These are phyloP conservation scores for Macrotrachela quadricornifera DNA, from an alignment of 1,140 invertebrate genomes.

Conservation along the genomic window DNA sequence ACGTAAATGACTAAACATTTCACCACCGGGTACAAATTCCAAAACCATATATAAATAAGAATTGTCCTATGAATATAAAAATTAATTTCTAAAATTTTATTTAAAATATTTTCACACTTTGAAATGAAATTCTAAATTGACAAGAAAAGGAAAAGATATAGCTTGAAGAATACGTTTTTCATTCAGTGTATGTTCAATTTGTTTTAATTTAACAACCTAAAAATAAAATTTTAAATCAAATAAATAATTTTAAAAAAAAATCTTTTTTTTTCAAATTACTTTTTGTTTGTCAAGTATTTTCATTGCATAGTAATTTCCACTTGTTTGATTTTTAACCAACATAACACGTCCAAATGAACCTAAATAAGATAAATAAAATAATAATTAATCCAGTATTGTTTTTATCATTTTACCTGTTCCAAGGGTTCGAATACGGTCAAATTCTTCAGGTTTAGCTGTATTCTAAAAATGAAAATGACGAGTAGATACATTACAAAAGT, in stretches of 20 bases:
- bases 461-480: too few species aligned
- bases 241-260: too few species aligned
- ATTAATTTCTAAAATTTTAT: slow-evolving; percentile 7
- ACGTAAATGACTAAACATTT: slow-evolving; percentile 55
- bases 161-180: slow-evolving; percentile 92
- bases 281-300: slow-evolving; percentile 99
- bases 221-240: too few species aligned
- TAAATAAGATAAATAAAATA: too few species aligned
- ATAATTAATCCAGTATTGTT: too few species aligned
- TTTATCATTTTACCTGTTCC: too few species aligned
- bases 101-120: slow-evolving; percentile 37
- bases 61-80: slow-evolving; percentile 39
- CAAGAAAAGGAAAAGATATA: slow-evolving; percentile 86
- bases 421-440: too few species aligned
- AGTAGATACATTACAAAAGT: too few species aligned
- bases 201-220: slow-evolving; percentile 76
- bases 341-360: slow-evolving; percentile 98
- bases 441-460: too few species aligned
- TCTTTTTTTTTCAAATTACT: slow-evolving; percentile 30
- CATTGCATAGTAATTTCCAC: slow-evolving; percentile 92
- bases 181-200: slow-evolving; percentile 90
- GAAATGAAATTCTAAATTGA: slow-evolving; percentile 85
- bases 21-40: slow-evolving; percentile 57
- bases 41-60: slow-evolving; percentile 57
- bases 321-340: slow-evolving; percentile 94